These are phyloP conservation scores for Rhopilema esculentum DNA, from an alignment of 30 jellyfish, hydroid and myxozoan genomes.

Conservation along the genomic window DNA sequence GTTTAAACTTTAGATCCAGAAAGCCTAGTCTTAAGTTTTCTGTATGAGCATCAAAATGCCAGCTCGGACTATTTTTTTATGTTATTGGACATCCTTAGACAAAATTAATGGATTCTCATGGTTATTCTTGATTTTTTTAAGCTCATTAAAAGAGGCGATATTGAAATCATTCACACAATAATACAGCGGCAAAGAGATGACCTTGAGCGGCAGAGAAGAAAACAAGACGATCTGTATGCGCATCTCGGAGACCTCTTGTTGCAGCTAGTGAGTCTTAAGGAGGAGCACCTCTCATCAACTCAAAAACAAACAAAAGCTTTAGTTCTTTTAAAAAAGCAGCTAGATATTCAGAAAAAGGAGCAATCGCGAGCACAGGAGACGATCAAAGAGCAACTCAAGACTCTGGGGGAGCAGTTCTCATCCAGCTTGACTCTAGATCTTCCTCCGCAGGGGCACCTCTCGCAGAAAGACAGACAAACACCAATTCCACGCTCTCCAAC, in stretches of 20 bases:
- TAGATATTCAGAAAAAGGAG: slow-evolving; percentile 76
- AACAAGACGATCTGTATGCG: slow-evolving; percentile 80
- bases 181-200: slow-evolving; percentile 79
- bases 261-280: slow-evolving; percentile 83
- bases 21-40: no score
- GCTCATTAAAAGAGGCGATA: slow-evolving; percentile 66
- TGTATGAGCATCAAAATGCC: no score
- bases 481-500: neutral
- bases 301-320: slow-evolving; percentile 90
- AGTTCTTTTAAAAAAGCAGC: slow-evolving; percentile 78
- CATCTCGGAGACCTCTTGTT: slow-evolving; percentile 85
- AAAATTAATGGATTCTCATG: no score
- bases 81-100: no score
- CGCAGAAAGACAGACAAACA: neutral
- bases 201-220: slow-evolving; percentile 70
- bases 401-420: slow-evolving; percentile 61
- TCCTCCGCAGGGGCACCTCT: neutral
- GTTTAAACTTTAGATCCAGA: no score
- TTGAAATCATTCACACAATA: slow-evolving; percentile 57
- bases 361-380: slow-evolving; percentile 78
- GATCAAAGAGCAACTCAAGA: slow-evolving; percentile 66
- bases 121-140: neutral
- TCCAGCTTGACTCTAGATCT: neutral
- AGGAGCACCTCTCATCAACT: slow-evolving; percentile 86
- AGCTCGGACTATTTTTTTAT: neutral